Conservation (phyloP, 2,113 vertebrate species). For the Seriola aureovittata region DNA sequence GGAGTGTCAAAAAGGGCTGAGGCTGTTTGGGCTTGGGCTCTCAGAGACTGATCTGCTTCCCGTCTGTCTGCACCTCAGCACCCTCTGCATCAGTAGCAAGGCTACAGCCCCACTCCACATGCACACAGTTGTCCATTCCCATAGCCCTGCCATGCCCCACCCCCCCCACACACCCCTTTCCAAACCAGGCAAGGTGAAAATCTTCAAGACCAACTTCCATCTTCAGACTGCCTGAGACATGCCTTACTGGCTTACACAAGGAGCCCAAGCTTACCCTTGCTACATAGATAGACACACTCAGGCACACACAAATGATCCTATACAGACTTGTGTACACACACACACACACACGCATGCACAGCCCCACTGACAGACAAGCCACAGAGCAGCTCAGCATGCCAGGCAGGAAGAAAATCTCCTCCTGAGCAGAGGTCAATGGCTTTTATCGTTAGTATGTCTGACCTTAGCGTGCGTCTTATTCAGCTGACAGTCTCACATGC, state of each 20-base stretch:
- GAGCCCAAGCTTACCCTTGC: conserved; percentile 48
- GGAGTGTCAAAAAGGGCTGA: conserved; percentile 21
- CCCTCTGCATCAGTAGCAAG: conserved; percentile 51
- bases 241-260: conserved; percentile 43
- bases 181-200: conserved; percentile 62
- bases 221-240: conserved; percentile 42
- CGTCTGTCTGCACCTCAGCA: conserved; percentile 79
- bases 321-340: conserved; percentile 14
- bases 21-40: conserved; percentile 25
- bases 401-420: conserved; percentile 55
- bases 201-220: conserved; percentile 48
- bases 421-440: conserved; percentile 58
- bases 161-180: conserved; percentile 14
- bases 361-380: conserved; percentile 66
- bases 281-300: conserved; percentile 42
- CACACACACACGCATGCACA: conserved; percentile 18
- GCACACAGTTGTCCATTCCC: conserved; percentile 53
- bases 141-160: background rate
- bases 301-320: conserved; percentile 22
- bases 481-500: conserved; percentile 32
- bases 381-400: conserved; percentile 62
- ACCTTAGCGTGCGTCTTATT: conserved; percentile 49
- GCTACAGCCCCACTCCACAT: conserved; percentile 34
- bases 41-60: conserved; percentile 73
- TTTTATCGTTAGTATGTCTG: conserved; percentile 75